Percentiles rank a stretch among this genome's conserved stretches.
phyloP scores from a whole-genome alignment of 2,113 vertebrate species.

The Entelurus aequoreus region DNA sequence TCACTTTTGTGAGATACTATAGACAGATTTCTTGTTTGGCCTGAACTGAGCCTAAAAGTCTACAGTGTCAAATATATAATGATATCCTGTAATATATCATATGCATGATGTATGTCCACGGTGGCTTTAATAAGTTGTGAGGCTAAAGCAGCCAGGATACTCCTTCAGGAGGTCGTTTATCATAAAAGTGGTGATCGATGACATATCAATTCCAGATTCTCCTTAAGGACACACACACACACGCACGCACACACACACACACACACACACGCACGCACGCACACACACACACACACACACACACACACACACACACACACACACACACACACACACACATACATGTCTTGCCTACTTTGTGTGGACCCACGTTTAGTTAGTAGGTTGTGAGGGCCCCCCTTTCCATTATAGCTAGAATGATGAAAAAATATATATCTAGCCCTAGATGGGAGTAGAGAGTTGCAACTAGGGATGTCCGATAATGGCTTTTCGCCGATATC shows the following conservation, averaged over 20 bases:
- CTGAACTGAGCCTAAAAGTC: slow-evolving; percentile 8
- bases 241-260: slow-evolving; percentile 13
- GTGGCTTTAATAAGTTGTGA: slow-evolving; percentile 19
- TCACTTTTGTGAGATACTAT: background rate
- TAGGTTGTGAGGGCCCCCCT: no score
- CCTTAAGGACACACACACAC: slow-evolving; percentile 16
- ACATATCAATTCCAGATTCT: slow-evolving; percentile 43
- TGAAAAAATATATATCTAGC: no score
- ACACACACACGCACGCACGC: slow-evolving; percentile 5
- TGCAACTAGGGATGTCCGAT: no score
- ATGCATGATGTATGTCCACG: slow-evolving; percentile 18
- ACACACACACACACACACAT: slow-evolving; percentile 11
- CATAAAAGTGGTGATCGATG: slow-evolving; percentile 34
- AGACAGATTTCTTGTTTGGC: slow-evolving; percentile 7
- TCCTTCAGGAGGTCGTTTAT: slow-evolving; percentile 30
- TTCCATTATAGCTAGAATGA: no score
- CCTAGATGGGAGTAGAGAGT: no score
- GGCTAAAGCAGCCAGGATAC: slow-evolving; percentile 1
- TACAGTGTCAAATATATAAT: background rate
- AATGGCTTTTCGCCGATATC: no score
- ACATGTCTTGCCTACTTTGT: no score
- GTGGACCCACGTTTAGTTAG: no score
- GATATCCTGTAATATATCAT: background rate
- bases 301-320: no score
- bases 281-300: slow-evolving; percentile 15